A percentile compares a stretch with the other conserved stretches of the same genome.
These are phyloP conservation scores for Melanotaenia boesemani DNA, from an alignment of 2,797 vertebrate genomes.

Conservation along the genomic window DNA sequence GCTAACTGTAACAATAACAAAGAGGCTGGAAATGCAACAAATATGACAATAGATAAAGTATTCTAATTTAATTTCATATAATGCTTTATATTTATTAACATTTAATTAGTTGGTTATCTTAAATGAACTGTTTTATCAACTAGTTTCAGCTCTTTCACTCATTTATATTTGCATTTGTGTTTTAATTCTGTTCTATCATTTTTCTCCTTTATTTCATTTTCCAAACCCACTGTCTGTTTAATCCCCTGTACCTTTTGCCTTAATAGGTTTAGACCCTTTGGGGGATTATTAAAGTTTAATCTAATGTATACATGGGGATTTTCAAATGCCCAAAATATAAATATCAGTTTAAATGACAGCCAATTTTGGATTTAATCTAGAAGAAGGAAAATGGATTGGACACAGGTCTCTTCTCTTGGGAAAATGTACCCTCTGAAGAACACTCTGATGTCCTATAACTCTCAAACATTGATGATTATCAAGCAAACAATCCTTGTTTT, in stretches of 20 bases:
- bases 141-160: background rate
- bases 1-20: too few relatives aligned
- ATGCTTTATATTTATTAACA: slow-evolving; percentile 1
- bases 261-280: slow-evolving; percentile 10
- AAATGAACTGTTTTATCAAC: background rate
- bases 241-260: background rate
- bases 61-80: background rate
- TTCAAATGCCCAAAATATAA: slow-evolving; percentile 12
- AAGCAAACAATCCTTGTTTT: slow-evolving; percentile 1
- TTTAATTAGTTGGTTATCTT: background rate
- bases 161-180: background rate
- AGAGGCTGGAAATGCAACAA: too few relatives aligned
- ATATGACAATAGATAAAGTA: too few relatives aligned
- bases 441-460: slow-evolving; percentile 11
- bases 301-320: slow-evolving; percentile 7
- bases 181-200: background rate
- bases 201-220: background rate
- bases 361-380: slow-evolving; percentile 5
- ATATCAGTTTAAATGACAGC: slow-evolving; percentile 6
- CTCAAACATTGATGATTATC: slow-evolving; percentile 11
- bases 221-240: background rate
- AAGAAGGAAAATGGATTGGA: slow-evolving; percentile 20
- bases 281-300: slow-evolving; percentile 16
- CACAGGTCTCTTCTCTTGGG: slow-evolving; percentile 21
- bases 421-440: slow-evolving; percentile 10